phyloP scores from a whole-genome alignment of 2,888 invertebrate species.

The Cryptus armator region DNA sequence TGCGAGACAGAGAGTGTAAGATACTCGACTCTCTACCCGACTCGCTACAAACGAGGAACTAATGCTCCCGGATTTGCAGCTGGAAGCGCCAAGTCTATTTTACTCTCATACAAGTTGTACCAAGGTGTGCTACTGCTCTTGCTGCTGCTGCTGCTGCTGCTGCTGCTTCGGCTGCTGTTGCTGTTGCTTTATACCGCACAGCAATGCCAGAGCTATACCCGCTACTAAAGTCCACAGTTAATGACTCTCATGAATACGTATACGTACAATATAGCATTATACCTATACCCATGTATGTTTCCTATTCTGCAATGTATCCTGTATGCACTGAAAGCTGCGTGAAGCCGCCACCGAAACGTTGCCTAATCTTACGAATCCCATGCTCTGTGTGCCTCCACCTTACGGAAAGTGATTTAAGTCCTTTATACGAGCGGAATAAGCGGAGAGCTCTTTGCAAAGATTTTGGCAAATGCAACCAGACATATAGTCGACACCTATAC shows the following conservation, averaged over 20 bases:
- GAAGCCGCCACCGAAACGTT: constrained; percentile 35
- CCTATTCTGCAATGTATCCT: constrained; percentile 2
- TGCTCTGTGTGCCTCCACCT: constrained; percentile 16
- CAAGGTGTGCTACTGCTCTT: constrained; percentile 26
- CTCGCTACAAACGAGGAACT: constrained; percentile 68
- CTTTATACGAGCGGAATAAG: constrained; percentile 21
- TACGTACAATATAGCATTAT: constrained; percentile 20
- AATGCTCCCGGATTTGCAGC: constrained; percentile 70
- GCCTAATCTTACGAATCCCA: constrained; percentile 39
- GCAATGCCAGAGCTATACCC: constrained; percentile 32
- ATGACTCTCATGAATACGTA: constrained; percentile 59
- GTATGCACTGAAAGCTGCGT: constrained; percentile 29
- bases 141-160: constrained; percentile 51
- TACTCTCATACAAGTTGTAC: constrained; percentile 49
- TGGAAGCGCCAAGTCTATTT: constrained; percentile 50
- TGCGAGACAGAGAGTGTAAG: background rate
- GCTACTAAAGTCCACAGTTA: constrained; percentile 53
- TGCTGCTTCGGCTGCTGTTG: constrained; percentile 9
- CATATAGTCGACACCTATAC: background rate
- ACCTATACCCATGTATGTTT: background rate
- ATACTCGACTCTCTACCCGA: constrained; percentile 36
- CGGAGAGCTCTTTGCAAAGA: background rate
- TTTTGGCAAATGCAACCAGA: constrained; percentile 12
- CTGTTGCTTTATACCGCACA: constrained; percentile 62
- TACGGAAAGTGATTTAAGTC: constrained; percentile 45